Base-by-base conservation (phyloP, 2,113 vertebrate genomes). In the Hemicordylus capensis region DNA sequence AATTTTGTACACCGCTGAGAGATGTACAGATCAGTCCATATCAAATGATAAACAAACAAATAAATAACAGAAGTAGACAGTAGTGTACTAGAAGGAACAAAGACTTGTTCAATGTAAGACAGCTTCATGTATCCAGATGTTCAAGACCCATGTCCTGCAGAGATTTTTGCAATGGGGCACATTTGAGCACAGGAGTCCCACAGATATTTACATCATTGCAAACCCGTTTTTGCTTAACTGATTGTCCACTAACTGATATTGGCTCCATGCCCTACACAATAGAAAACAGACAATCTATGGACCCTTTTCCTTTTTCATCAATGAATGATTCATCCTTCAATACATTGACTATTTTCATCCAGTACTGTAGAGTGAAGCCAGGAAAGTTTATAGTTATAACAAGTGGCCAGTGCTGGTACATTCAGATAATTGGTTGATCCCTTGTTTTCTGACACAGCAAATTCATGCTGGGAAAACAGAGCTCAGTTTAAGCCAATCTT, bases 361-460 rank as follows among this genome's bases (percentile, higher is more conserved):
- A 28, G 11, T 66, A 56, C n/a, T 56, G 44, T 51, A 42, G 17
- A 54, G 31, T 1, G 51, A 76, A 67, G 46, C 22, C 31, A 39
- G 19, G 77, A 7, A 67, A 10, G 46, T 67, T 37, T 54, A 54
- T 37, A 44, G 17, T n/a, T 72, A n/a, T 54, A 82, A 20, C 37
- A 72, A 72, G 37, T 46, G 67, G 31, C 34, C 76, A n/a, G 37
- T 56, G 75, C 39, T 81, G 20, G 1, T 15, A 11, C 84, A 4
- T 15, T 44, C 5, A 74, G 73, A 51, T 67, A 58, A 12, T 63
- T 80, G 77, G 42, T 61, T 82, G 66, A 24, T 15, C 72, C n/a
- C 46, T 87, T 22, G 2, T 61, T 82, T 89, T 83, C 64, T 7
- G 34, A 91, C 80, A 69, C 8, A 75, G 8, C 31, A 85, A 58